Conservation (phyloP, 2,888 invertebrate genomes). For the Plebejus melissa region DNA sequence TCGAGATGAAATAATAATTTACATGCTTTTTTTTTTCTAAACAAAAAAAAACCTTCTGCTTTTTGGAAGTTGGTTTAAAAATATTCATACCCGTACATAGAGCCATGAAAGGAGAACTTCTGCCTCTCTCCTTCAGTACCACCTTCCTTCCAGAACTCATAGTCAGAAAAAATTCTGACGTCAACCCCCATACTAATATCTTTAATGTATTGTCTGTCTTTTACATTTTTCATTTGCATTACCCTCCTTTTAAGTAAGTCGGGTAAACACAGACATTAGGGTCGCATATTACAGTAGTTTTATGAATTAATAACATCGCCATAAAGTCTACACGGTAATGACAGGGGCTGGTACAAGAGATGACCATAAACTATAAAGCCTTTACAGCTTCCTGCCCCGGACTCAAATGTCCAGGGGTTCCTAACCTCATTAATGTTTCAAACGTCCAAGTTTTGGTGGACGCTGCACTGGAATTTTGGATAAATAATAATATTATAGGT, state of each 20-base stretch:
- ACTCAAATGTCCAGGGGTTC: neutral
- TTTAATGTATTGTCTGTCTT: too few species aligned
- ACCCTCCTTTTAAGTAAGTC: too few species aligned
- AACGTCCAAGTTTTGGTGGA: neutral
- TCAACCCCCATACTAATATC: too few species aligned
- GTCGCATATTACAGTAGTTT: neutral
- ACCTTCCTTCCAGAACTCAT: too few species aligned
- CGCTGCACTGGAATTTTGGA: neutral
- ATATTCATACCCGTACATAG: too few species aligned
- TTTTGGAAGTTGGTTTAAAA: too few species aligned
- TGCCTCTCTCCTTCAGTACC: too few species aligned
- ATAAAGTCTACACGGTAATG: neutral
- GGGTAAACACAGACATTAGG: neutral
- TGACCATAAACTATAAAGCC: slow-evolving; percentile 10
- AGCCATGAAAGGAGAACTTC: too few species aligned
- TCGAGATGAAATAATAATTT: neutral
- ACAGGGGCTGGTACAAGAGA: neutral
- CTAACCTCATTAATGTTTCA: neutral
- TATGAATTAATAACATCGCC: slow-evolving; percentile 1
- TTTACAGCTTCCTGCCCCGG: slow-evolving; percentile 10
- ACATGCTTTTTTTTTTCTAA: neutral
- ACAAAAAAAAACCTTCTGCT: too few species aligned
- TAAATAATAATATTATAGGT: too few species aligned
- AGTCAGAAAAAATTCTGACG: too few species aligned
- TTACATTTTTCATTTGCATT: too few species aligned